Evolutionary conservation across 2,113 vertebrate species (phyloP), one percentile per base, ranked within the genome.

Genomic region (Tragelaphus buxtoni): DNA sequence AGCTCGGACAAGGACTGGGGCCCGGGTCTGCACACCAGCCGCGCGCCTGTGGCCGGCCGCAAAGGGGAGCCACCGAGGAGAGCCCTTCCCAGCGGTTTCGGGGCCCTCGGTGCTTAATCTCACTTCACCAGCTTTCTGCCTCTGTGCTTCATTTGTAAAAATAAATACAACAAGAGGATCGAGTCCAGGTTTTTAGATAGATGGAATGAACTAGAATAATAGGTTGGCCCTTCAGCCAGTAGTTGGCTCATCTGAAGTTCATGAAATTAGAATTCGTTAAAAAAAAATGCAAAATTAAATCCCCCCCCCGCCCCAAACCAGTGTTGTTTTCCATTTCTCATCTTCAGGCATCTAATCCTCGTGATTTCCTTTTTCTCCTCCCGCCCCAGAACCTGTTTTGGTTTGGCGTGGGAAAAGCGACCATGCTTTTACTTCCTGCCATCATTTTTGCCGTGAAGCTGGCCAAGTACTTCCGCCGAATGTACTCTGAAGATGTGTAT

Each of bases 401-500:
- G 99, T 99, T 99, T 97, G 99, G 99, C 90, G 97, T 99, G 97
- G 99, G 99, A 97, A 99, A 99, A 95, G 99, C 99, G 69, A 99
- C 99, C 0, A 58, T 99, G 9, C 98, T 99, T 97, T 98, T 99
- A 94, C 99, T 99, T 88, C 99, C 99, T 3, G 99, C 99, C 96
- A 97, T 99, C 79, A 99, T 99, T 97, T 98, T 99, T 60, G 99
- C 99, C 2, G 99, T 99, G 12, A 99, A 99, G 97, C 98, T 99
- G 90, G 99, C 99, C 97, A 99, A 99, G 98, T 99, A 99, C 98
- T 99, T 99, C 92, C 99, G 99, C 58, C 98, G 99, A 88, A 99
- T 99, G 99, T 99, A 99, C 77, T 99, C 99, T 0, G 99, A 99
- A 98, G 99, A 99, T 14, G 99, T 99, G 32, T 99, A 99, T 53